These are phyloP conservation scores for Tipula unca DNA, from an alignment of 2,888 invertebrate genomes.

Conservation along the genomic window DNA sequence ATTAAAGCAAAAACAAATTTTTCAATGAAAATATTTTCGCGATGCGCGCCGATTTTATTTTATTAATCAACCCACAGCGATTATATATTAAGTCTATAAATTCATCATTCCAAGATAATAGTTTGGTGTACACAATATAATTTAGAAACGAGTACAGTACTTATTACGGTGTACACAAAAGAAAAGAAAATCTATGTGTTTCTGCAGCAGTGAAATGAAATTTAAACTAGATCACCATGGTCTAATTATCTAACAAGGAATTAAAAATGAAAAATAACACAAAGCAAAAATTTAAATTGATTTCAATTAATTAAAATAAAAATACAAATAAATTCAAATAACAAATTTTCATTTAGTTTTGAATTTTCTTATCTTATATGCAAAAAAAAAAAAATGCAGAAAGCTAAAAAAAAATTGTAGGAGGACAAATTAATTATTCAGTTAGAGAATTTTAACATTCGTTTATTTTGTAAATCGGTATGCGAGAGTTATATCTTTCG, in stretches of 20 bases:
- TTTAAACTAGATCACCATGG: slow-evolving; percentile 8
- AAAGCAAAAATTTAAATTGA: not conserved
- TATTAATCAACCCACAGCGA: not conserved
- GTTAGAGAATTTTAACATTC: not conserved
- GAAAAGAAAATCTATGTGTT: not conserved
- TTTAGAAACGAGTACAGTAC: too few species aligned
- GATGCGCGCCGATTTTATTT: not conserved
- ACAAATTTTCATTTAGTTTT: not conserved
- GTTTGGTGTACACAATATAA: not conserved
- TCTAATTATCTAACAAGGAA: slow-evolving; percentile 14
- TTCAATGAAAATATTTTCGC: not conserved
- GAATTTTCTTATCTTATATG: not conserved
- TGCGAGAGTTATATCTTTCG: not conserved
- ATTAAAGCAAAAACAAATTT: too few species aligned
- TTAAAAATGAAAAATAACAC: slow-evolving; percentile 4
- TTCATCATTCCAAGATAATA: not conserved
- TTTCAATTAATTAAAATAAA: not conserved
- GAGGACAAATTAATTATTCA: slow-evolving; percentile 14
- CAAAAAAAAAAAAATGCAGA: too few species aligned
- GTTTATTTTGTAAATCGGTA: not conserved
- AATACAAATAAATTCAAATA: not conserved
- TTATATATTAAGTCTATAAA: not conserved
- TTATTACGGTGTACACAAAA: not conserved
- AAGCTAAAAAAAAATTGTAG: not conserved
- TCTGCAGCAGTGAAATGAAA: not conserved